phyloP scores from a whole-genome alignment of 2,888 invertebrate genomes.

The Galerucella nymphaeae region DNA sequence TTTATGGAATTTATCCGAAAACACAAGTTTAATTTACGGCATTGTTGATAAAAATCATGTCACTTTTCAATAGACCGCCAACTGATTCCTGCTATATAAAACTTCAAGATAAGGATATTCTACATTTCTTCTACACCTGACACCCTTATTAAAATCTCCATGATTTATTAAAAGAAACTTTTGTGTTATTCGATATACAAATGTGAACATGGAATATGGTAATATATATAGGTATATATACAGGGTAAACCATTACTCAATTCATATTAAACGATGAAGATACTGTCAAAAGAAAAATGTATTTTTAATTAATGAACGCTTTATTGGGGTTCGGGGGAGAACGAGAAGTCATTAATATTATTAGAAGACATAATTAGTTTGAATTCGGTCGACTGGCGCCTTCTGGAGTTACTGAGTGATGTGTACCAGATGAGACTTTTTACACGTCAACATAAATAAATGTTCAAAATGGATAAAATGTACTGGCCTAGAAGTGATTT shows the following conservation, averaged over 20 bases:
- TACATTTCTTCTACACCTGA: conserved; percentile 55
- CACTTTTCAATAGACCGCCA: conserved; percentile 53
- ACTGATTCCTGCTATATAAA: conserved; percentile 50
- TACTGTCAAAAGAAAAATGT: conserved; percentile 39
- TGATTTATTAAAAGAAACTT: conserved; percentile 45
- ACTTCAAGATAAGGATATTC: conserved; percentile 52
- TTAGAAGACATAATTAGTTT: conserved; percentile 26
- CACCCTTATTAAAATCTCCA: conserved; percentile 50
- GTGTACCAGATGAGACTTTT: conserved; percentile 1
- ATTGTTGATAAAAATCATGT: conserved; percentile 51
- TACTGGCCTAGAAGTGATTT: background rate
- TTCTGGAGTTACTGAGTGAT: conserved; percentile 6
- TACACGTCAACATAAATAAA: background rate
- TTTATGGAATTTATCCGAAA: conserved; percentile 16
- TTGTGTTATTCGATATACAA: conserved; percentile 40
- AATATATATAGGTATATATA: conserved; percentile 22
- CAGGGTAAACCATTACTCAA: conserved; percentile 36
- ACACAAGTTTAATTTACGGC: conserved; percentile 13
- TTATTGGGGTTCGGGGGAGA: conserved; percentile 23
- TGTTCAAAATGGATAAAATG: background rate
- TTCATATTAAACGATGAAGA: conserved; percentile 36
- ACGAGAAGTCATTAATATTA: conserved; percentile 31
- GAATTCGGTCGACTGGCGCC: conserved; percentile 2
- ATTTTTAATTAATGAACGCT: conserved; percentile 36
- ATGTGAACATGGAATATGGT: conserved; percentile 42